Conservation (phyloP, 2,888 invertebrate species). For the Isotomurus palustris region DNA sequence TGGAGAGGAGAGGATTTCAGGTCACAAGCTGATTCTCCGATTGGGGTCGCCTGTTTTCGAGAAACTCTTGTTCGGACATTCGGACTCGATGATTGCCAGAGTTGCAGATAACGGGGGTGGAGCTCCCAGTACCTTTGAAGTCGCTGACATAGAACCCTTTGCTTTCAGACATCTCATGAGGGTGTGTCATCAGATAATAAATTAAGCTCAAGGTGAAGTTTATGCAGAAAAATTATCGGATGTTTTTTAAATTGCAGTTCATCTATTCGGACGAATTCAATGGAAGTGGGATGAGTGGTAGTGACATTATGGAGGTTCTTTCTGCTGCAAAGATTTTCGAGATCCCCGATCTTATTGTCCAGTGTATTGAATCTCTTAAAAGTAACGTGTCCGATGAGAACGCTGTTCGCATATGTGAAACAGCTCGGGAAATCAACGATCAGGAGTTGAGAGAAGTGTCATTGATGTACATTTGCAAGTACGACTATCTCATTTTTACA, state of each 20-base stretch:
- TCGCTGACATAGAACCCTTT: slow-evolving; percentile 13
- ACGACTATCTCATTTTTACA: too few species aligned
- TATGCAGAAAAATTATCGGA: background rate
- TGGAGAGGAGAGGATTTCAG: slow-evolving; percentile 10
- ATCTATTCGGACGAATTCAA: slow-evolving; percentile 24
- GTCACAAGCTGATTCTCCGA: slow-evolving; percentile 22
- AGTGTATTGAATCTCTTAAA: slow-evolving; percentile 13
- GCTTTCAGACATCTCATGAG: slow-evolving; percentile 15
- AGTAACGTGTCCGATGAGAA: slow-evolving; percentile 8
- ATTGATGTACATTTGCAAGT: slow-evolving; percentile 18
- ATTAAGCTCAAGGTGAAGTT: background rate
- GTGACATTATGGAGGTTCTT: slow-evolving; percentile 9
- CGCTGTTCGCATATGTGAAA: slow-evolving; percentile 11
- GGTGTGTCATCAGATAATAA: slow-evolving; percentile 6
- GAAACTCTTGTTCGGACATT: slow-evolving; percentile 1
- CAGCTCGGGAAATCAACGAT: slow-evolving; percentile 6
- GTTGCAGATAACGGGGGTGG: background rate
- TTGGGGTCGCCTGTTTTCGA: slow-evolving; percentile 21
- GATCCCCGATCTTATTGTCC: slow-evolving; percentile 2
- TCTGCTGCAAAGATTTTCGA: slow-evolving; percentile 10
- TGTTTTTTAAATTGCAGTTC: slow-evolving; percentile 11
- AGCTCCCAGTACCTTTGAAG: too few species aligned
- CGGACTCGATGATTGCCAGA: background rate
- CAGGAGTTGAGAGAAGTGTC: slow-evolving; percentile 5
- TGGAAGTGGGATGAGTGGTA: background rate